Base-by-base conservation (phyloP, 2,888 invertebrate species). In the Sabatieria punctata region DNA sequence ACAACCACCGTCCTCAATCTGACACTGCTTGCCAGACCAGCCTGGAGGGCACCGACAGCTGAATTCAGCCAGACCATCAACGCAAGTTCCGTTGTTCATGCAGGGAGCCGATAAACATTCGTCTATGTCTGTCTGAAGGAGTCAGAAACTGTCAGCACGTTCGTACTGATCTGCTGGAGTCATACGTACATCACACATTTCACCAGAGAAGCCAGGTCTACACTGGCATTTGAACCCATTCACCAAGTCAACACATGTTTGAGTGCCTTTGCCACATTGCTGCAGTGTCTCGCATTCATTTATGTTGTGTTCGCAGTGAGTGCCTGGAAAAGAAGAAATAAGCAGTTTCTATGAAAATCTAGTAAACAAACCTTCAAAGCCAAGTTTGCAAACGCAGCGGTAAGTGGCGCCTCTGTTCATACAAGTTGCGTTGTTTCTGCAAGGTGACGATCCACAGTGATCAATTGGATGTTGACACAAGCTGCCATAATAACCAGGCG, bases 21-120 rank as follows among this genome's bases (percentile, higher is more conserved):
- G 89, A 64, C 89, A 91, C 42, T 8, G 27, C 15, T 33, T 33
- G 2, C 91, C 91, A 22, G 89, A 89, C 59, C 85, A 75, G 62
- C 88, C 89, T 66, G 88, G 85, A 15, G 88, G 86, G 73, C 95
- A 95, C 66, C 89, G 85, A 61, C 95, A 95, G 65, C 85, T 85
- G 73, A 85, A 89, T 58, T 80, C 77, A 54, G 82, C 83, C 37
- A 65, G 59, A 39, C 60, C 59, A 50, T 68, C 67, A 8, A 63
- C 54, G 53, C 69, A 69, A 21, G 59, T 58, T n/a, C 57, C 64
- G 43, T 64, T 60, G 65, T 93, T 93, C 65, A 85, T 82, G 63
- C 93, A 93, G 1, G 91, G 89, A 48, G 75, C 74, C 52, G 79
- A 79, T 56, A 78, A 76, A 60, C 91, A 91, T 52, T 80, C 82